These are phyloP conservation scores for Drosophila kikkawai DNA, from an alignment of 1,140 invertebrate species.

Conservation along the genomic window DNA sequence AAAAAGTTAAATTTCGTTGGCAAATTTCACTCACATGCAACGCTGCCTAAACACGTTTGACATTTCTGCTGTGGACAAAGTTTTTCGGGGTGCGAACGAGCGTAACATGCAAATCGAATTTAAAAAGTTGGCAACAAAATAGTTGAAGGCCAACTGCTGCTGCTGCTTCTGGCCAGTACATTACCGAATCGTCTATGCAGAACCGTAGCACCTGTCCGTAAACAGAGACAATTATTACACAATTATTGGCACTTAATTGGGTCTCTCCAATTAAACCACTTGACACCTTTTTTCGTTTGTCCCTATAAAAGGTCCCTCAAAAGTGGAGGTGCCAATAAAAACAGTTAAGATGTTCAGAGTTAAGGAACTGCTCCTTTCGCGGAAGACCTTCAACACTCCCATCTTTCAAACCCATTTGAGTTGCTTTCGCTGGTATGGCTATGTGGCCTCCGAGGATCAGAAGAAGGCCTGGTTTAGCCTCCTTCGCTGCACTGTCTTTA, in stretches of 20 bases:
- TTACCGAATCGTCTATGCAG: conserved; percentile 39
- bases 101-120: conserved; percentile 76
- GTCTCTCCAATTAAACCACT: conserved; percentile 45
- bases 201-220: conserved; percentile 56
- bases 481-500: conserved; percentile 65
- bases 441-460: conserved; percentile 62
- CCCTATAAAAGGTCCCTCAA: conserved; percentile 48
- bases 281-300: conserved; percentile 3
- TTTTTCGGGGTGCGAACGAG: conserved; percentile 56
- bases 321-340: background rate
- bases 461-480: conserved; percentile 38
- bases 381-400: conserved; percentile 46
- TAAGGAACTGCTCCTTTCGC: conserved; percentile 49
- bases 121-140: conserved; percentile 58
- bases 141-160: conserved; percentile 47
- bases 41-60: conserved; percentile 60
- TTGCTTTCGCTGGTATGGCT: conserved; percentile 67
- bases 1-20: conserved; percentile 65
- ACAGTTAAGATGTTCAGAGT: conserved; percentile 56
- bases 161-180: background rate
- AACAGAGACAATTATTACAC: conserved; percentile 54
- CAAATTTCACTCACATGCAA: conserved; percentile 56
- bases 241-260: conserved; percentile 62
- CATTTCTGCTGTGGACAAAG: conserved; percentile 63
- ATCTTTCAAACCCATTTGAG: conserved; percentile 54